Evolutionary conservation across 2,888 invertebrate genomes (phyloP), one percentile per base, ranked within the genome.

Genomic region (Calephelis perditalis): DNA sequence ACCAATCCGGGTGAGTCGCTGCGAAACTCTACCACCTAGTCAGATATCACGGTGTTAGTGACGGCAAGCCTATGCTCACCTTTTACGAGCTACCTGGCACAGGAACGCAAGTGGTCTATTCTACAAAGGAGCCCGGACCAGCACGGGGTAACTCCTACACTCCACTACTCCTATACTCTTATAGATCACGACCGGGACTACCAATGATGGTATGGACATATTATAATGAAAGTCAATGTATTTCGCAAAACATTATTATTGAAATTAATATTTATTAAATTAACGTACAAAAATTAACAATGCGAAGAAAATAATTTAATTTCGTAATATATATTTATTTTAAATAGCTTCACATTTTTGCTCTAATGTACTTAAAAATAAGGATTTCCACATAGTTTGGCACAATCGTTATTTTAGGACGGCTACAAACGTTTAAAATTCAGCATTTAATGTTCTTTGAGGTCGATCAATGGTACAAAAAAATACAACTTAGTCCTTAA

Each of bases 401-500:
- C 86, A 86, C 84, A 75, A 66, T 69, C 81, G 81, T 76, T 84
- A 76, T 70, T 73, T 61, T 59, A 73, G 86, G 86, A 87, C 86
- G 86, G 86, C 84, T 76, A 49, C 11, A 35, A 49, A 49, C 49
- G 49, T 15, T 49, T 49, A 26, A 49, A 4, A 49, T 10, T 26
- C 26, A 15, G 15, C 11, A 49, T 10, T 6, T 26, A 35, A 26
- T 5, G 11, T 15, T 9, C 8, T 49, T 2, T 12, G 49, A 49
- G 49, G 49, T 49, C 10, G 26, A 49, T 35, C 26, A 40, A 40
- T 40, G 40, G 40, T 40, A 40, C 6, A 40, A 40, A 7, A 6
- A 7, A 40, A 8, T 40, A 40, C 40, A 40, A 40, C 40, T 40
- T 40, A 40, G 8, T 40, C 40, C 40, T 40, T 7, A 40, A 40